Evolutionary conservation across 2,888 invertebrate species (phyloP), one percentile per base, ranked within the genome.

Genomic region (Apotomis turbidana): DNA sequence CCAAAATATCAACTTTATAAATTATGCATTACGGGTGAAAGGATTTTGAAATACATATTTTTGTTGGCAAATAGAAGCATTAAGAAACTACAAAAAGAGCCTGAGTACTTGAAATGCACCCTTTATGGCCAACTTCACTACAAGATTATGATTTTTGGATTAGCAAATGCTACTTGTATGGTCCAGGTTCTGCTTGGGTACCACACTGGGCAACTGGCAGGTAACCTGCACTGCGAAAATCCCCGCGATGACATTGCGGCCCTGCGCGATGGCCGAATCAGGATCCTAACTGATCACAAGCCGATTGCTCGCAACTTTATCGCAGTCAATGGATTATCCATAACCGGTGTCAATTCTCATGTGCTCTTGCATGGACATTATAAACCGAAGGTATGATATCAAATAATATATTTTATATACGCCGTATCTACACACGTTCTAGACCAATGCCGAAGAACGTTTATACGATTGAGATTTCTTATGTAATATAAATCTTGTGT

Each of bases 221-320:
- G 95, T 0, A 97, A 97, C 86, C 88, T 97, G 15, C 95, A 97
- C 84, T 97, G 91, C 82, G 88, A 93, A 0, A 87, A 82, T 0
- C 95, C 97, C 0, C 90, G 94, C 4, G 84, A 89, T 38, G 94
- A 94, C 59, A 78, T 95, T 0, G 86, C 86, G 36, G 94, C 94
- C 41, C 79, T 95, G 10, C 86, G 87, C 4, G 94, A 94, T 1
- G 95, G 94, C 0, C 87, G 92, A 54, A 86, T 94, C 55, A 80
- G 90, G 79, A 93, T 97, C 8, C 93, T 97, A 4, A 93, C 92
- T 0, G 95, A 94, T 66, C 90, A 87, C 87, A 93, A 83, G 71
- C 90, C 79, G 0, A 95, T 95, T 89, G 83, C 90, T 12, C 95
- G 96, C 49, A 94, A 83, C 1, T 90, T 85, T 66, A 77, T 83